Evolutionary conservation across 2,888 invertebrate species (phyloP), one percentile per base, ranked within the genome.

Genomic region (Galeopsomyia nigrocyanea): DNA sequence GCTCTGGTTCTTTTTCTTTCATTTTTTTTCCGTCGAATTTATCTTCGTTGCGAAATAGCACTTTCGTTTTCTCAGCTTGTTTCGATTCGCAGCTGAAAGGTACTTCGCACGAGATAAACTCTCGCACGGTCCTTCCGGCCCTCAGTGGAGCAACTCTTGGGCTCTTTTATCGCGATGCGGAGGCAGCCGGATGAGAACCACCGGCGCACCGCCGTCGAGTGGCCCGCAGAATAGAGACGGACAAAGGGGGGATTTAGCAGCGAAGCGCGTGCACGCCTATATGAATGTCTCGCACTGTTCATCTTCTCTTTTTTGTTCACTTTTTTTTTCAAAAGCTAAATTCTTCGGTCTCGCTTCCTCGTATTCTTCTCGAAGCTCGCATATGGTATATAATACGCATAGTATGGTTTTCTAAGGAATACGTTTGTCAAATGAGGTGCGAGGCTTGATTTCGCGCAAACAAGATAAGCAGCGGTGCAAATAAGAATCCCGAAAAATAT

Each of bases 141-240:
- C 31, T 62, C 49, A 19, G 50, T 56, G 69, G 39, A 62, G 72
- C 72, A 53, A 10, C 51, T 19, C 16, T 46, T 66, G 46, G 46
- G 68, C 71, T 68, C 51, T 73, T 76, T 75, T 76, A 70, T 62
- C 56, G 22, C 57, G 66, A 50, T 58, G 78, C 77, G 75, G 77
- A 77, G 82, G 79, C 79, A 56, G 68, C 56, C 78, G 79, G 78
- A 80, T 80, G 82, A 80, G 82, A 82, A 81, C 80, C 80, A 73
- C 72, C 26, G 26, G 5, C 26, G 5, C 26, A 26, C 2, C 72
- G 39, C 71, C 76, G 74, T 74, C 77, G 80, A 81, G 80, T 80
- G 78, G 79, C 78, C 77, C 74, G 77, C 61, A 72, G 74, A 69
- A 73, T 63, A 46, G 64, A 62, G 66, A 66, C 46, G n/a, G 58